Evolutionary conservation across 2,888 invertebrate genomes (phyloP).

Genomic region (Diarsia brunnea): DNA sequence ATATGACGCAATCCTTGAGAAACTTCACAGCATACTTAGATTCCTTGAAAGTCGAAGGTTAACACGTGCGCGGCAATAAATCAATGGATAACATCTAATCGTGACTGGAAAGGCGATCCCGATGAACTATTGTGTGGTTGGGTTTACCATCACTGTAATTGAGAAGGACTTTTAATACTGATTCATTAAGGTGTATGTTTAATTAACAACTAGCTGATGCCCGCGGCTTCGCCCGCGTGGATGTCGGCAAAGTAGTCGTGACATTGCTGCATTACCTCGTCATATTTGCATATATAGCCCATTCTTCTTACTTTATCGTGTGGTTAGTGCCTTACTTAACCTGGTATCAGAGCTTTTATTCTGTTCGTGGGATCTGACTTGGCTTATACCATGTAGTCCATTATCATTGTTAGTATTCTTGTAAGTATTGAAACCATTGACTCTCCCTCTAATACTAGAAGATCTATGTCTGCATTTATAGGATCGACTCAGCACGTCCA

Average conservation of each 20-base stretch:
- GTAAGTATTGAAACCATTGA: no score
- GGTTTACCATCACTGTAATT: constrained; percentile 36
- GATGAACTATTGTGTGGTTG: constrained; percentile 39
- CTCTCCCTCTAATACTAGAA: no score
- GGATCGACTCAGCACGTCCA: neutral
- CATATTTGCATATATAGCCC: neutral
- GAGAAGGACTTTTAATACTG: constrained; percentile 26
- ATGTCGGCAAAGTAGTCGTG: no score
- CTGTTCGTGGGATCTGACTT: no score
- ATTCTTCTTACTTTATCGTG: no score
- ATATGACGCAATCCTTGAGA: neutral
- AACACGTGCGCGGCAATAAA: constrained; percentile 20
- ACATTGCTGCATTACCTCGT: neutral
- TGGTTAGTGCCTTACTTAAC: no score
- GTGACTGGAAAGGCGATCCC: constrained; percentile 37
- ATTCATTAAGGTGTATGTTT: constrained; percentile 17
- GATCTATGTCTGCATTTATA: neutral
- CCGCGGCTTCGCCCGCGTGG: no score
- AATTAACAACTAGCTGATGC: neutral
- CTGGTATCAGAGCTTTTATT: no score
- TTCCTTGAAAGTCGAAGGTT: constrained; percentile 36
- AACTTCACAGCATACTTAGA: neutral
- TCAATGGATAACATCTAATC: constrained; percentile 52
- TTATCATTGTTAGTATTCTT: neutral
- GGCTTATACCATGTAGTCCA: neutral